A percentile compares a stretch with the other conserved stretches of the same genome.
Conservation (phyloP, 2,797 vertebrate genomes). For the Lagothrix lagotricha region DNA sequence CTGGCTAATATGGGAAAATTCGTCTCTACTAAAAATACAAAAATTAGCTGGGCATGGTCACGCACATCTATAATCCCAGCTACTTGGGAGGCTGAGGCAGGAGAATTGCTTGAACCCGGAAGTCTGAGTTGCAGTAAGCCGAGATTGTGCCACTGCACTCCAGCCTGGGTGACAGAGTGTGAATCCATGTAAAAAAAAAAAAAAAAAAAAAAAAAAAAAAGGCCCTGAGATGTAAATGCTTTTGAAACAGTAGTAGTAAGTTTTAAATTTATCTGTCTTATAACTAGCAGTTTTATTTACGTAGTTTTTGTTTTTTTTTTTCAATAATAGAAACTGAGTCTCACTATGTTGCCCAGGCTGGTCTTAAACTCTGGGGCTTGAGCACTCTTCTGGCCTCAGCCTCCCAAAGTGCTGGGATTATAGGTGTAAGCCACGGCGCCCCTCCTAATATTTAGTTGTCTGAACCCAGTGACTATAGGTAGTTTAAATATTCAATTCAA, state of each 20-base stretch:
- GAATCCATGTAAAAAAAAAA: no score
- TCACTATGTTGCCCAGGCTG: background rate
- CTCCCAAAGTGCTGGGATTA: background rate
- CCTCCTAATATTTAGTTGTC: conserved; percentile 30
- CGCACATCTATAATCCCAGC: no score
- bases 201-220: background rate
- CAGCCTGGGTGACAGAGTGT: no score
- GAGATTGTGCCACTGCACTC: no score
- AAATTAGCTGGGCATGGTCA: no score
- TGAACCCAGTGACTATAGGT: conserved; percentile 45
- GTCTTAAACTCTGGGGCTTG: background rate
- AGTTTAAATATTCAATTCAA: conserved; percentile 26
- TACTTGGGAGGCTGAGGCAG: no score
- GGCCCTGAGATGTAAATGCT: conserved; percentile 27
- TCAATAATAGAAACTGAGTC: background rate
- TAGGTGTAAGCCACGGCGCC: background rate
- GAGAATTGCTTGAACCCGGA: no score
- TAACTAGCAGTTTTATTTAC: conserved; percentile 34
- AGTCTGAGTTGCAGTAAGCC: no score
- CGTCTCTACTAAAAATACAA: no score
- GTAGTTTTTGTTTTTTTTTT: background rate
- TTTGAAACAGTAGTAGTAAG: conserved; percentile 41
- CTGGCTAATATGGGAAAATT: no score
- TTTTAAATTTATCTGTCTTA: conserved; percentile 32
- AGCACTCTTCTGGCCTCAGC: background rate